Evolutionary conservation across 2,113 vertebrate species (phyloP), one percentile per base, ranked within the genome.

Genomic region (Hippocampus guttulatus): DNA sequence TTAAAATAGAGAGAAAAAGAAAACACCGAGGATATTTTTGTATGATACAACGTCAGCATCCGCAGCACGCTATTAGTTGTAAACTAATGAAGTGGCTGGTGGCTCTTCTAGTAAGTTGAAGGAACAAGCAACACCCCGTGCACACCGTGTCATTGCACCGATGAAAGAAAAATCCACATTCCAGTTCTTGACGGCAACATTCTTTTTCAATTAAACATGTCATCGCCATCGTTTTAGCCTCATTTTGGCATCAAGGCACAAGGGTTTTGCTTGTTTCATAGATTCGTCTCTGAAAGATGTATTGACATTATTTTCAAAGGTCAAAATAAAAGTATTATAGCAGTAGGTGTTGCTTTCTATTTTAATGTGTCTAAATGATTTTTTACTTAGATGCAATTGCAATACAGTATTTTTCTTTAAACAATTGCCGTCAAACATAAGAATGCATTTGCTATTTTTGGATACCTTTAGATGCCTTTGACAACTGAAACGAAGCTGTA

Each of bases 391-490:
- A 45, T 60, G 58, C 45, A 51, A 75, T 80, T 85, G 74, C 71
- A 80, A 78, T 51, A 25, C 77, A 75, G 68, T 76, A 67, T 77
- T 62, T 58, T 81, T 76, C 81, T 84, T 87, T 87, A 81, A 25
- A 75, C 88, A 91, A 90, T 78, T 92, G 92, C 92, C 86, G 21
- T 52, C 51, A 21, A 86, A 89, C 88, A 83, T 91, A 90, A 93
- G 91, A 91, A 86, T 86, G 92, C 82, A 88, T 93, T 92, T 83
- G 89, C 89, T 90, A 74, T 91, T 87, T 87, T 91, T 75, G 74
- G 71, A 83, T 81, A 67, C 41, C 45, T 79, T 81, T 82, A 71
- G 60, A 75, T 77, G 80, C 77, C 76, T 84, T 81, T 74, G 66
- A 78, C 51, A 41, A 23, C 75, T 33, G 30, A 33, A 61, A 47